These are phyloP conservation scores for Volucella bombylans DNA, from an alignment of 2,888 invertebrate genomes.

Conservation along the genomic window DNA sequence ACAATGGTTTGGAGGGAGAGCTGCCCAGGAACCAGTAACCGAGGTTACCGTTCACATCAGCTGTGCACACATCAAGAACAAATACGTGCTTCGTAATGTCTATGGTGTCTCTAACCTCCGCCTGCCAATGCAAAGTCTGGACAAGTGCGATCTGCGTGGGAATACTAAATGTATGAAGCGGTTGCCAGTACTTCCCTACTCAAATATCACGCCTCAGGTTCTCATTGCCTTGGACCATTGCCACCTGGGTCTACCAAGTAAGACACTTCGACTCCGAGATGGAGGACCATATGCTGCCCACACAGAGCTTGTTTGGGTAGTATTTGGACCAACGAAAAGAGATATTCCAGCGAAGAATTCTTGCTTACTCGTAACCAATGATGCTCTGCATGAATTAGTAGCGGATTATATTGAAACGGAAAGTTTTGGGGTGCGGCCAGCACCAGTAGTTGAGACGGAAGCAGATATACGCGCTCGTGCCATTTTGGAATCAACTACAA, in stretches of 20 bases:
- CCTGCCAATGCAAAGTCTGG: too few relatives aligned
- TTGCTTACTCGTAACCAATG: conserved; percentile 29
- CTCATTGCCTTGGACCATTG: too few relatives aligned
- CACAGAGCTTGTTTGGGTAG: conserved; percentile 62
- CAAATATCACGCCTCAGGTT: conserved; percentile 39
- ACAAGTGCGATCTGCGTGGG: conserved; percentile 15
- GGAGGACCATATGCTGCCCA: conserved; percentile 52
- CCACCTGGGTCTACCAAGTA: conserved; percentile 5
- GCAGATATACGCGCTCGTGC: conserved; percentile 17
- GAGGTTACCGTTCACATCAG: conserved; percentile 58
- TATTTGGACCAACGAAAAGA: conserved; percentile 46
- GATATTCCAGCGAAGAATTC: background rate
- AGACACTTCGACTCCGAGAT: conserved; percentile 14
- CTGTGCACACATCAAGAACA: conserved; percentile 28
- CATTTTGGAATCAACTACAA: conserved; percentile 37
- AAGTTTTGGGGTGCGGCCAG: too few relatives aligned
- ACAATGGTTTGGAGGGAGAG: conserved; percentile 63
- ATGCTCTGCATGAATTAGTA: conserved; percentile 34
- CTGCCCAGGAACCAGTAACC: conserved; percentile 41
- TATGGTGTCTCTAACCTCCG: conserved; percentile 28
- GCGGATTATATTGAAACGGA: conserved; percentile 18
- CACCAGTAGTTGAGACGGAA: conserved; percentile 3
- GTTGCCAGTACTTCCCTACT: conserved; percentile 24
- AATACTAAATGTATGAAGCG: conserved; percentile 15
- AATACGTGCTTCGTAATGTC: conserved; percentile 28